phyloP scores from a whole-genome alignment of 92 coral and sea anemone species.

The Epizoanthus rinbou region DNA sequence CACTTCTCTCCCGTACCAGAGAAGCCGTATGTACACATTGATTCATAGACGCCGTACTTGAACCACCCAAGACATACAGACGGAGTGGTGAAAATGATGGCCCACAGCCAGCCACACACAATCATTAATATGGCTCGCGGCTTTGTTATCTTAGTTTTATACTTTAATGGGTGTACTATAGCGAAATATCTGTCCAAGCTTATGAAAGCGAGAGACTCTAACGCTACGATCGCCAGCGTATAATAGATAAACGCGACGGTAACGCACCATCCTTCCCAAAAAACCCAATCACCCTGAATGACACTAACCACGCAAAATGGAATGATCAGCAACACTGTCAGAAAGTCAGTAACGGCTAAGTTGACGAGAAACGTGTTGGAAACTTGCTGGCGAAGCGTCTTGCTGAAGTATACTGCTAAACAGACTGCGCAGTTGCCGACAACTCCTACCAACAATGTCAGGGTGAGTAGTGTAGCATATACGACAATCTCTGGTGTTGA shows the following conservation, averaged over 20 bases:
- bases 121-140: constrained; percentile 35
- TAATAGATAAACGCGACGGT: constrained; percentile 56
- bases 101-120: constrained; percentile 58
- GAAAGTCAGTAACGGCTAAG: constrained; percentile 58
- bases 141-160: constrained; percentile 48
- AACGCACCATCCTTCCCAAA: constrained; percentile 50
- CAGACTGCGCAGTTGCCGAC: constrained; percentile 60
- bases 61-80: constrained; percentile 67
- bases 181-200: constrained; percentile 74
- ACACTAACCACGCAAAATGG: constrained; percentile 60
- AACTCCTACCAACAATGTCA: constrained; percentile 53
- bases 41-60: constrained; percentile 56
- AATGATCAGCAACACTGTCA: constrained; percentile 51
- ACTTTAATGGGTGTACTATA: constrained; percentile 53
- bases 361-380: constrained; percentile 61
- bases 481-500: constrained; percentile 27
- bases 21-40: constrained; percentile 64
- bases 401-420: constrained; percentile 61
- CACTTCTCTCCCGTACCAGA: constrained; percentile 68
- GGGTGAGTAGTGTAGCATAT: constrained; percentile 37
- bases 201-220: constrained; percentile 64
- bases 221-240: constrained; percentile 63
- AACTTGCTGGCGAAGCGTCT: constrained; percentile 60
- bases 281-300: constrained; percentile 57
- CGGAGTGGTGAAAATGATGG: constrained; percentile 56